Base-by-base conservation (phyloP, 2,797 vertebrate species). In the Tadarida brasiliensis region DNA sequence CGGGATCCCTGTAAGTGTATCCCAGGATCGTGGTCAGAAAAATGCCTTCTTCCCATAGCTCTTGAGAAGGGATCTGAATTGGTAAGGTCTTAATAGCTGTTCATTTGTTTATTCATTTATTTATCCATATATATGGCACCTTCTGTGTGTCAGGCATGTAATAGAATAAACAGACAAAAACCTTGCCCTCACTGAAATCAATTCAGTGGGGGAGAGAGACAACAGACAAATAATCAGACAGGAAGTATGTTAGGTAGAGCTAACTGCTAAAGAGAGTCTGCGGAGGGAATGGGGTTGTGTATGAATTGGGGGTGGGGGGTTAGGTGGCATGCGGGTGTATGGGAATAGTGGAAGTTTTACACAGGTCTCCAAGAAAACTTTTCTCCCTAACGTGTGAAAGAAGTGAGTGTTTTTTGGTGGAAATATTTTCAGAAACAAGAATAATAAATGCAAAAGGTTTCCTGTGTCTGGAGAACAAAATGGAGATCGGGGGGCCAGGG, bases 21-120 rank as follows among this genome's bases (percentile, higher is more conserved):
- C 51, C 28, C 54, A 44, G 11, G 6, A 39, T 86, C 3, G 0
- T 87, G 33, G 33, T 89, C 44, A 59, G 71, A 77, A 95, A 93
- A 77, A 65, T 47, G 10, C 9, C 26, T 51, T 35, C n/a, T 59
- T 80, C 19, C 22, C 9, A 54, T 65, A 59, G 20, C 67, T 76
- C 49, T 78, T 51, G 17, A 85, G 74, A 73, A 57, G 15, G n/a
- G 24, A 73, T 87, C 51, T 57, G 71, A 20, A 63, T 35, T 24
- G 1, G 33, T 73, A 74, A 78, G 30, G n/a, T 78, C 24, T 67
- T 10, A 5, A 33, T 83, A 44, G 39, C 70, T 90, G 28, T 63
- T 96, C 51, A 51, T 44, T 71, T 85, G 12, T 81, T 93, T 68
- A 51, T 90, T 44, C 10, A 54, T 81, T 85, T 22, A 92, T 28